phyloP scores from a whole-genome alignment of 2,797 vertebrate species.

The Ctenopoma multispine region DNA sequence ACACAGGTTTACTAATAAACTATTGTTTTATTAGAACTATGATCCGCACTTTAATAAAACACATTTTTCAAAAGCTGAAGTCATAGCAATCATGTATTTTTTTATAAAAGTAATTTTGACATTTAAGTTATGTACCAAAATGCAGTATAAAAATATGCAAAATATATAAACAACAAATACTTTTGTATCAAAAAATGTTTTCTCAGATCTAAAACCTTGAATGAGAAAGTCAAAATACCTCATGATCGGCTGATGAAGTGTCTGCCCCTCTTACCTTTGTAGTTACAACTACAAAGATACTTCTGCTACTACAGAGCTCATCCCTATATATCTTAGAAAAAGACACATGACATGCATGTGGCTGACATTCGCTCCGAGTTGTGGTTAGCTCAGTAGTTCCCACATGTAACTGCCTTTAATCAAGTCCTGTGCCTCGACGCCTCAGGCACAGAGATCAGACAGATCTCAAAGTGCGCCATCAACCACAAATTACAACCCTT shows the following conservation, averaged over 20 bases:
- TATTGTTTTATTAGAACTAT: not conserved
- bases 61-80: not conserved
- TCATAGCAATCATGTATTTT: not conserved
- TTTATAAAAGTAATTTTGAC: not conserved
- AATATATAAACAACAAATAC: conserved; percentile 12
- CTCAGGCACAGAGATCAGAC: conserved; percentile 87
- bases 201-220: conserved; percentile 39
- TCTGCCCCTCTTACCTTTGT: conserved; percentile 44
- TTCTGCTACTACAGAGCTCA: conserved; percentile 43
- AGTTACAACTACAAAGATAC: conserved; percentile 62
- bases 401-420: conserved; percentile 89
- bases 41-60: not conserved
- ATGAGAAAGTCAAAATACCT: conserved; percentile 47
- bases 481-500: conserved; percentile 90
- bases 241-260: conserved; percentile 4
- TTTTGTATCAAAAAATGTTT: conserved; percentile 35
- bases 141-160: too few species aligned
- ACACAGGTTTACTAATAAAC: not conserved
- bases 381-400: conserved; percentile 85
- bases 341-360: conserved; percentile 74
- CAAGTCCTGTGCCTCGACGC: conserved; percentile 81
- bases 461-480: conserved; percentile 88
- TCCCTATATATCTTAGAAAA: conserved; percentile 62
- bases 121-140: too few species aligned
- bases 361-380: conserved; percentile 77